Base-by-base conservation (phyloP, 2,888 invertebrate species). In the Pteria penguin region DNA sequence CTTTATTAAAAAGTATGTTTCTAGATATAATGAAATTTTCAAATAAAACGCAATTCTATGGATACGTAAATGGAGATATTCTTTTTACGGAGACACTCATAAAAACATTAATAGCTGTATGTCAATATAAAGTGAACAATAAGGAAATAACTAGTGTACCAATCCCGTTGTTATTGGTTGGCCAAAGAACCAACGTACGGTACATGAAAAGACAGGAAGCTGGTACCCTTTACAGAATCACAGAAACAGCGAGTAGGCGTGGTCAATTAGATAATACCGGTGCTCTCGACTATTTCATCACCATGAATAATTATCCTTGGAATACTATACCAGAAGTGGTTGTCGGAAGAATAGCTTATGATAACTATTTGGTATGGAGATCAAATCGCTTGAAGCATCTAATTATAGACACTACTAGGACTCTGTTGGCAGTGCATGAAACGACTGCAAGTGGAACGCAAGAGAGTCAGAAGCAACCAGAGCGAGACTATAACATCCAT, bases 1-100 rank as follows among this genome's bases (percentile, higher is more conserved):
- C 89, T 1, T 80, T 89, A n/a, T 63, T 89, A 29, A 86, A 87
- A 68, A 78, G 85, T 61, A 88, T 89, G 89, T 89, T 84, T 62
- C 65, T 78, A 31, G 84, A 88, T 52, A 85, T 81, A 5, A 84
- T 83, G 79, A 62, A 75, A 4, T 76, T 74, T 3, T 85, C 82
- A 66, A 84, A 84, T 36, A n/a, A n/a, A n/a, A 81, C 86, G 5
- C 74, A 78, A 14, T 87, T 86, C 75, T 88, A 88, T 72, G 87
- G 83, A 11, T 88, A 82, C 66, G 80, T 83, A 11, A 89, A 89
- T 72, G 87, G 87, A 11, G 89, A 89, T 77, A 86, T 88, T 29
- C 73, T 89, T 14, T 88, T 86, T 68, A 87, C 85, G 26, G 78
- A 82, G 22, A 75, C 73, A 0, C 61, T 88, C 2, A 57, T 86